Percentiles rank a stretch among this genome's conserved stretches.
Conservation (phyloP, 53 echinoderm and acorn worm species). For the Actinopyga echinites region DNA sequence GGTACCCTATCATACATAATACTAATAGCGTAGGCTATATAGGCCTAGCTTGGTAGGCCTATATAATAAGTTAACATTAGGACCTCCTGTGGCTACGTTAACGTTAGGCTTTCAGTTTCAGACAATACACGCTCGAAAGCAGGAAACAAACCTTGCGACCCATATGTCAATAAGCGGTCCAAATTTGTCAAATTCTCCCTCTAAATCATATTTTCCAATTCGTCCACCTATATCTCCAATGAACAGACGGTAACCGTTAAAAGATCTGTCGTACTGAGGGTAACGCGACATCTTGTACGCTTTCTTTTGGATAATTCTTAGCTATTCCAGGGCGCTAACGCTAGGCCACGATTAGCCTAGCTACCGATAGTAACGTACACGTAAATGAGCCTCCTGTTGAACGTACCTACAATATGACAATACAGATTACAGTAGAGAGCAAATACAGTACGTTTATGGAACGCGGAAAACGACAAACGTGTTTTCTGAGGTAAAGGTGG, state of each 20-base stretch:
- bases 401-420: too few relatives aligned
- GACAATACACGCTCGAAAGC: background rate
- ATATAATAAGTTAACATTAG: background rate
- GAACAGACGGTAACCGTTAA: constrained; percentile 73
- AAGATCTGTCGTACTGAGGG: constrained; percentile 57
- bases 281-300: constrained; percentile 5
- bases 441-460: too few relatives aligned
- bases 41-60: too few relatives aligned
- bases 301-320: background rate
- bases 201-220: constrained; percentile 82
- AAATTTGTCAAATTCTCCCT: constrained; percentile 70
- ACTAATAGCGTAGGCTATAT: too few relatives aligned
- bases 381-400: too few relatives aligned
- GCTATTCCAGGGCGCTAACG: too few relatives aligned
- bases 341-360: too few relatives aligned
- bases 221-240: constrained; percentile 77
- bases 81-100: background rate
- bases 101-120: background rate
- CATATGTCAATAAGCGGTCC: constrained; percentile 74
- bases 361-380: too few relatives aligned
- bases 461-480: too few relatives aligned
- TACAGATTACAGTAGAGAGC: too few relatives aligned
- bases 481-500: too few relatives aligned
- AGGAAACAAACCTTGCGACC: constrained; percentile 72
- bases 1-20: too few relatives aligned